These are phyloP conservation scores for Xenopus tropicalis DNA, from an alignment of 2,113 vertebrate species.

Conservation along the genomic window UCB_Xtro_10.0 CM004443.2:114786001-114786500, in stretches of 20 bases:
- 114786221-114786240: background rate
- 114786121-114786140: too few relatives aligned
- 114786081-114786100: too few relatives aligned
- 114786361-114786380: slow-evolving; percentile 23
- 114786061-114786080: too few relatives aligned
- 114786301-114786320: slow-evolving; percentile 25
- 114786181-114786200: background rate
- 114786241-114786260: background rate
- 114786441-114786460: slow-evolving; percentile 42
- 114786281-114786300: slow-evolving; percentile 27
- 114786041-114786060: too few relatives aligned
- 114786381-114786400: slow-evolving; percentile 23
- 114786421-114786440: slow-evolving; percentile 32
- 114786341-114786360: slow-evolving; percentile 38
- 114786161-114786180: too few relatives aligned
- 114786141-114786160: too few relatives aligned
- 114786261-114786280: background rate
- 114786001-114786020: too few relatives aligned
- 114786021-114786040: too few relatives aligned
- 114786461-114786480: slow-evolving; percentile 26
- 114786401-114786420: slow-evolving; percentile 28
- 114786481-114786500: slow-evolving; percentile 6
- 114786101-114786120: too few relatives aligned
- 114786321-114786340: slow-evolving; percentile 2
- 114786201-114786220: background rate